A percentile compares a stretch with the other conserved stretches of the same genome.
Conservation (phyloP, 2,113 vertebrate species). For the Corapipo altera region DNA sequence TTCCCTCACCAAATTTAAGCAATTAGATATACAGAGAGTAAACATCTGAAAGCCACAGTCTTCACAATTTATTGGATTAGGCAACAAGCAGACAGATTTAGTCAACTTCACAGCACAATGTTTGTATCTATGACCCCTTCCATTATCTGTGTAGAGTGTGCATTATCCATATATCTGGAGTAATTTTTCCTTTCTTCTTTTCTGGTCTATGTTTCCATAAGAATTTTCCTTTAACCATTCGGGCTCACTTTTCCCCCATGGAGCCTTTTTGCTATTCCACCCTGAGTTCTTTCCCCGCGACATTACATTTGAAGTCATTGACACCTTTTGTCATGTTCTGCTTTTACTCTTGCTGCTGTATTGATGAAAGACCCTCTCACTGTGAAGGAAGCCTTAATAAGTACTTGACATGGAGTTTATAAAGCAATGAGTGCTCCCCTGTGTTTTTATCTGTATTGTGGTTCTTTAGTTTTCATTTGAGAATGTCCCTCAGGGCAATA, state of each 20-base stretch:
- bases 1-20: neutral
- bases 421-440: neutral
- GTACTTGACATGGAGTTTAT: neutral
- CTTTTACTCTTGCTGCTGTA: neutral
- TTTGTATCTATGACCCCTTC: neutral
- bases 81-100: neutral
- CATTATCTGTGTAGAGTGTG: neutral
- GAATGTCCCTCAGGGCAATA: neutral
- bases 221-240: neutral
- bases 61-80: neutral
- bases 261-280: neutral
- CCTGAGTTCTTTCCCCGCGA: neutral
- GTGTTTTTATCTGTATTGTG: neutral
- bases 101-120: neutral
- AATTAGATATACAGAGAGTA: neutral
- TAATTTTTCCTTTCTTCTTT: neutral
- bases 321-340: neutral
- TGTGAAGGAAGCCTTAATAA: neutral
- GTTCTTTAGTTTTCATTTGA: neutral
- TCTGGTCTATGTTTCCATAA: neutral
- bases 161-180: neutral
- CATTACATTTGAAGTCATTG: neutral
- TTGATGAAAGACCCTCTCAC: neutral
- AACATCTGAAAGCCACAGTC: neutral
- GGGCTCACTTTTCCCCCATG: fast-evolving